Conservation (phyloP, 2,888 invertebrate genomes). For the Pristionchus entomophagus region DNA sequence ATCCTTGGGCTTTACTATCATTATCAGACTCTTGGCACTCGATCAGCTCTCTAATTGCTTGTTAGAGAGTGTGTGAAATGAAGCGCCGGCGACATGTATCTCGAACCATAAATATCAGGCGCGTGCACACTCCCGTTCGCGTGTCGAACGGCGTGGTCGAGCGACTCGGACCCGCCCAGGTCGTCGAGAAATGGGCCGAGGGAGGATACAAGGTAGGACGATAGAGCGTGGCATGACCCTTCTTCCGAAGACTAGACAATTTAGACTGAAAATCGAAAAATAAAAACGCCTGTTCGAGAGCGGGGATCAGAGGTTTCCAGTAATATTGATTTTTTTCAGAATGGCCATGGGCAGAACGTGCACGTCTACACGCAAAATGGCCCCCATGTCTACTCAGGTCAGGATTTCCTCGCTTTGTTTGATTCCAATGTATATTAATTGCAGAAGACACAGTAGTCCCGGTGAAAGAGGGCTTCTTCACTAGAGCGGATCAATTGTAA, state of each 20-base stretch:
- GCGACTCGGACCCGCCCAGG: neutral
- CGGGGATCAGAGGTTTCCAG: no score
- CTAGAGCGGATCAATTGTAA: no score
- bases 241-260: no score
- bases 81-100: no score
- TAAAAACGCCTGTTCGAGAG: no score
- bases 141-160: neutral
- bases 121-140: conserved; percentile 6
- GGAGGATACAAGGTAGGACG: conserved; percentile 22
- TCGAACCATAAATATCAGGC: no score
- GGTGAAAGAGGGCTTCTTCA: conserved; percentile 22
- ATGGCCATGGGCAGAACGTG: neutral
- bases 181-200: conserved; percentile 22
- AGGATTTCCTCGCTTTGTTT: neutral
- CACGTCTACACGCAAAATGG: neutral
- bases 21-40: no score
- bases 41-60: no score
- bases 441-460: neutral
- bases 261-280: no score
- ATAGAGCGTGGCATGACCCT: no score
- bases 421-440: neutral
- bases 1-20: no score
- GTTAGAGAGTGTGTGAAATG: no score
- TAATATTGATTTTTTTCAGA: conserved; percentile 19
- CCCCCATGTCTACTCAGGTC: neutral